Conservation (phyloP, 2,888 invertebrate species). For the Bombylius major region DNA sequence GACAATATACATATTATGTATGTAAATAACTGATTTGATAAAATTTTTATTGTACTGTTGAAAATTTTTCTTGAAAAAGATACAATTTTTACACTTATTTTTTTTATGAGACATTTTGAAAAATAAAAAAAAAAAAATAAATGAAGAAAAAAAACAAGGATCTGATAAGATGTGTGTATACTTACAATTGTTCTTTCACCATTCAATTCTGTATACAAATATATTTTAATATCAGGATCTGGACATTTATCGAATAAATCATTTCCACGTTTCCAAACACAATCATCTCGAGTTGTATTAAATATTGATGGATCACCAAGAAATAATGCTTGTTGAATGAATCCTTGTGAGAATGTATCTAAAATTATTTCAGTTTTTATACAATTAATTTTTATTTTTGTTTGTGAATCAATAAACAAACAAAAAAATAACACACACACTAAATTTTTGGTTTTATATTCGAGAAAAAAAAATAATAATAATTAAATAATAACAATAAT, state of each 20-base stretch:
- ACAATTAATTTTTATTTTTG: not conserved
- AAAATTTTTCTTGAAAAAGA: no score
- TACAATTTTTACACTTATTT: no score
- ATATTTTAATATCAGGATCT: slow-evolving; percentile 52
- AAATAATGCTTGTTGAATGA: slow-evolving; percentile 41
- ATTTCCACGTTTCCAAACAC: slow-evolving; percentile 52
- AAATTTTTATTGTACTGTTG: no score
- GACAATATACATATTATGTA: no score
- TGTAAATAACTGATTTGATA: no score
- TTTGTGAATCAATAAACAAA: not conserved
- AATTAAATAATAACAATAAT: not conserved
- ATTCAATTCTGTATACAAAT: slow-evolving; percentile 49
- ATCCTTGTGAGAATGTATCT: slow-evolving; percentile 16
- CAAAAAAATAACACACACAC: no score
- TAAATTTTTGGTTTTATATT: no score
- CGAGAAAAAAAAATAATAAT: no score
- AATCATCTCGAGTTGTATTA: slow-evolving; percentile 53
- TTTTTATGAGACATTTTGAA: no score
- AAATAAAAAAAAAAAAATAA: no score
- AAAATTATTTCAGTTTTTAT: not conserved
- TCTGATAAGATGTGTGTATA: not conserved
- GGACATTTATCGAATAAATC: slow-evolving; percentile 53
- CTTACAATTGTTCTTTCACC: slow-evolving; percentile 37
- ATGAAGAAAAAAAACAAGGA: no score
- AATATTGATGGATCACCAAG: slow-evolving; percentile 45